Evolutionary conservation across 2,797 vertebrate species (phyloP), one percentile per base, ranked within the genome.

Genomic region (Leptoclinus maculatus): DNA sequence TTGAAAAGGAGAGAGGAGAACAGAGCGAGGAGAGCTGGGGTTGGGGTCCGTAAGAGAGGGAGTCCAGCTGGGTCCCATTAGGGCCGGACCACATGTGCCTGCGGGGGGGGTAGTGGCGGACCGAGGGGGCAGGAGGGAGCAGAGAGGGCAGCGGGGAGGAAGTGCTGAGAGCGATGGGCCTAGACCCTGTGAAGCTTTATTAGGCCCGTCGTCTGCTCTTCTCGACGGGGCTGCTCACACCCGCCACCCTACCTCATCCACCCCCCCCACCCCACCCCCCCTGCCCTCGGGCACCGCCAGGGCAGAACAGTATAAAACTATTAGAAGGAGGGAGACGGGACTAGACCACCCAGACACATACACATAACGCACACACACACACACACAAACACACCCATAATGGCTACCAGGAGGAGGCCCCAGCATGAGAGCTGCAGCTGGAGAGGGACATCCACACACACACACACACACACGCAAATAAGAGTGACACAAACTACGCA

Each of bases 51-150:
- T 93, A 91, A 93, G 95, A 94, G 95, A 96, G 82, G 71, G 96
- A 97, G 96, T 96, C 98, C 98, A 99, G 97, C 97, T 99, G 98
- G 96, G 96, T 96, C 96, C 96, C 95, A 99, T 99, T 99, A 99
- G 94, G 94, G 89, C 71, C 88, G 95, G 96, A 96, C 96, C 97
- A 96, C 97, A 96, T 97, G 96, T 96, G 96, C 95, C 95, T 79
- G 94, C 92, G 92, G 95, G 27, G 36, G 69, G 81, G 95, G 68
- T 68, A 77, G 95, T 92, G 96, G 95, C 93, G 82, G 96, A 95
- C 96, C 92, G 93, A 95, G 95, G 95, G 95, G 95, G 96, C 95
- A 96, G 96, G 95, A 87, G 87, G 89, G 91, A 91, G 88, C 91
- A 89, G 94, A 96, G 96, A 97, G 97, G 97, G 97, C 96, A 97